Evolutionary conservation across 2,888 invertebrate species (phyloP), one percentile per base, ranked within the genome.

Genomic region (Apocheima hispidaria): DNA sequence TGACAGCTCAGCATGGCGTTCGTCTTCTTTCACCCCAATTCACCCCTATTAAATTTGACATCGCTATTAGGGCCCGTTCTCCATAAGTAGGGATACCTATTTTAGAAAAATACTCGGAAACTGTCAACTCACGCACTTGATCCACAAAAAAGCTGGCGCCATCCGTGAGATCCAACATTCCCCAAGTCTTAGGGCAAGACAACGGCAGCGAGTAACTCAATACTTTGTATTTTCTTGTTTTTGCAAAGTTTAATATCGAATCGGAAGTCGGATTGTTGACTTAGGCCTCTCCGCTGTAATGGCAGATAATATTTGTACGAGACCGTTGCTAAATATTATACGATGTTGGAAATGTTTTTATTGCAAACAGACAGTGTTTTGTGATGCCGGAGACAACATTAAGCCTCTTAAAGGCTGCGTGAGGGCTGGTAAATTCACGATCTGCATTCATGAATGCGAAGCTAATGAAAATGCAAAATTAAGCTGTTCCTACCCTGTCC

Each of bases 231-330:
- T 72, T 70, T 66, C 66, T 68, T 73, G 79, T 85, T 83, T 90
- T 88, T 87, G 88, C 88, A 80, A 83, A 82, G 83, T 85, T 82
- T 84, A 83, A 84, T 83, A 77, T 83, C 83, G 80, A 79, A 77
- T 82, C 87, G 91, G 91, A 91, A 90, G 88, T 84, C 75, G 78
- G 70, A 60, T 54, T 91, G 85, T 91, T 91, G 85, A 66, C 77
- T 90, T 90, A 90, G 91, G 91, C 72, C 69, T 71, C 72, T 70
- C 72, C 65, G 72, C 66, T 79, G 78, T 81, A 85, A 88, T 87
- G 83, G 84, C 84, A 81, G 83, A 88, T 84, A 89, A 88, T 86
- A 88, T 89, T 85, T 86, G 82, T 81, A 73, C 71, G 71, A 73
- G 65, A 72, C 74, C 81, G 68, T 73, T 68, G 79, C 80, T 80